A percentile compares a stretch with the other conserved stretches of the same genome.
phyloP scores from a whole-genome alignment of 2,113 vertebrate genomes.

The Carassius carassius region DNA sequence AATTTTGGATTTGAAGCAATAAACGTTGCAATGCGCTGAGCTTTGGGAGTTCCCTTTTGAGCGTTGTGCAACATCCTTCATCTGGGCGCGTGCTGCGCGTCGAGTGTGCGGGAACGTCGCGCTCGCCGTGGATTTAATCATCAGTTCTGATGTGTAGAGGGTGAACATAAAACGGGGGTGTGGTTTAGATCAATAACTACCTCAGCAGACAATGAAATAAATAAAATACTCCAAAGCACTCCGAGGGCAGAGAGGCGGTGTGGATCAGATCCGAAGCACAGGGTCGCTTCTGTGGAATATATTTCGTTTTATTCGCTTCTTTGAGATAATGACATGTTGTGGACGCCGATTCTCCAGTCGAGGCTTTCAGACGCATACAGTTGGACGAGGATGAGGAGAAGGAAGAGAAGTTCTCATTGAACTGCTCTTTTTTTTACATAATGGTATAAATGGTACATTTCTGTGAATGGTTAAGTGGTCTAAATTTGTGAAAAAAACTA shows the following conservation, averaged over 20 bases:
- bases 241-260: conserved; percentile 1
- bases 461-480: neutral
- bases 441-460: neutral
- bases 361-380: conserved; percentile 10
- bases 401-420: conserved; percentile 8
- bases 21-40: neutral
- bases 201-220: conserved; percentile 55
- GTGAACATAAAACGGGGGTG: conserved; percentile 72
- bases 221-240: conserved; percentile 13
- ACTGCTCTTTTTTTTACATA: neutral
- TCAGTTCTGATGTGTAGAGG: conserved; percentile 59
- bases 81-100: neutral
- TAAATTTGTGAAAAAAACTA: neutral
- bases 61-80: conserved; percentile 16
- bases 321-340: conserved; percentile 9
- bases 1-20: neutral
- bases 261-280: neutral
- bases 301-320: neutral
- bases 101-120: conserved; percentile 58
- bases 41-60: neutral
- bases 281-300: neutral
- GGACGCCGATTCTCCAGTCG: conserved; percentile 38
- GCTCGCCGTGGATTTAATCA: conserved; percentile 4
- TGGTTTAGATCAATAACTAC: conserved; percentile 67
- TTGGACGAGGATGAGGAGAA: conserved; percentile 16